Percentiles rank a stretch among this genome's conserved stretches.
phyloP scores from a whole-genome alignment of 1,140 invertebrate genomes.

The Nixonia krombeini region DNA sequence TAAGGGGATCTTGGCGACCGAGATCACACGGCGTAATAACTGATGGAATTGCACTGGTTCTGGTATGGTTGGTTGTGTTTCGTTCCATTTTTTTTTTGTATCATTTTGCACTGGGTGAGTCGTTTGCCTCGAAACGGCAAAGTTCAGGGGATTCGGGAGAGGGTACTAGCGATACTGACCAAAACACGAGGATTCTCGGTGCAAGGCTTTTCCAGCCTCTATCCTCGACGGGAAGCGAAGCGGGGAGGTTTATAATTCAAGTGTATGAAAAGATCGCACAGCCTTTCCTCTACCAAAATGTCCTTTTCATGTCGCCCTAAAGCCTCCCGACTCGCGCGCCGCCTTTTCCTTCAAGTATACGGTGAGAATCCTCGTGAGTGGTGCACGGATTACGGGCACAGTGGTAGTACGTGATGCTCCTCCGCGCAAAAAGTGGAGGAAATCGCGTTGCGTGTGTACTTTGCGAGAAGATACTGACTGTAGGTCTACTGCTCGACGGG shows the following conservation, averaged over 20 bases:
- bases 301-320: not conserved
- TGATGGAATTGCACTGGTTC: constrained; percentile 38
- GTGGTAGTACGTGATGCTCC: constrained; percentile 4
- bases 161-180: constrained; percentile 11
- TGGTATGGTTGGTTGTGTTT: constrained; percentile 25
- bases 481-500: constrained; percentile 66
- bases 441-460: constrained; percentile 23
- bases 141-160: constrained; percentile 7
- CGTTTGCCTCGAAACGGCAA: constrained; percentile 14
- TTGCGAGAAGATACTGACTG: constrained; percentile 52
- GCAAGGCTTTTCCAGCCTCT: not conserved
- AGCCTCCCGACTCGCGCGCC: not conserved
- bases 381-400: constrained; percentile 2
- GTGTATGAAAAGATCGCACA: constrained; percentile 1
- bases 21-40: constrained; percentile 11
- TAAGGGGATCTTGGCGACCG: constrained; percentile 16
- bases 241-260: not conserved
- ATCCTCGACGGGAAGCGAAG: not conserved
- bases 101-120: constrained; percentile 22
- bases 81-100: constrained; percentile 25
- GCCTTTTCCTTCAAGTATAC: no score
- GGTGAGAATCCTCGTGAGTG: constrained; percentile 2
- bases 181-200: not conserved
- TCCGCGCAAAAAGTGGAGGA: not conserved
- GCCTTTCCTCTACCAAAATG: constrained; percentile 3